Base-by-base conservation (phyloP, 2,113 vertebrate genomes). In the Setophaga kirtlandii region DNA sequence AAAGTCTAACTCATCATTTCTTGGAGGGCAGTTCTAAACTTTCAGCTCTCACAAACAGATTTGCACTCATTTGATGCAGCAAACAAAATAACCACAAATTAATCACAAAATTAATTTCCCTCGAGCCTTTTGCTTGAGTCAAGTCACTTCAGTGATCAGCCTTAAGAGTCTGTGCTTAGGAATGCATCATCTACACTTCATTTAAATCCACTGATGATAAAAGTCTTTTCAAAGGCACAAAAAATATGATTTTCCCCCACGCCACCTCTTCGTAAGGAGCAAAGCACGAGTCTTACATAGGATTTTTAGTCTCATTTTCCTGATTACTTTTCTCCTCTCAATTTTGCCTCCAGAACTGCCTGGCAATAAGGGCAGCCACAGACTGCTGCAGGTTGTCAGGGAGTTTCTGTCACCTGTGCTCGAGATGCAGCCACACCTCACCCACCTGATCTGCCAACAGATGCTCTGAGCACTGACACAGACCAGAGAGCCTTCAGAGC, bases 281-380 rank as follows among this genome's bases (percentile, higher is more conserved):
- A 68, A 82, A 79, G 5, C 4, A 50, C 0, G 0, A 15, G 3
- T 37, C 62, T 65, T n/a, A 9, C 3, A 3, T 0, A 35, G 27
- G 46, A 52, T 55, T 83, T 52, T 21, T 39, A 10, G 23, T 22
- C 56, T 46, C 24, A 12, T 44, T 56, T 62, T 70, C 50, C 31
- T 77, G 27, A 49, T 27, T 10, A 15, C 28, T 86, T 65, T 73
- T 62, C 19, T 39, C 11, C 18, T 73, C 14, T 39, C 21, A 15
- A 2, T 8, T 3, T 18, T 87, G 17, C 10, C 30, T 60, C 17
- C 62, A 52, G 67, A 75, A 15, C 31, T 55, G 20, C 15, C 5
- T 12, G 25, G 33, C 89, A 83, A 33, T 78, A 11, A 55, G 39
- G 10, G 24, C 6, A 67, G 31, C 9, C 70, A 75, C 69, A 63